Conservation (phyloP, 2,888 invertebrate genomes). For the Hoplodrina ambigua region DNA sequence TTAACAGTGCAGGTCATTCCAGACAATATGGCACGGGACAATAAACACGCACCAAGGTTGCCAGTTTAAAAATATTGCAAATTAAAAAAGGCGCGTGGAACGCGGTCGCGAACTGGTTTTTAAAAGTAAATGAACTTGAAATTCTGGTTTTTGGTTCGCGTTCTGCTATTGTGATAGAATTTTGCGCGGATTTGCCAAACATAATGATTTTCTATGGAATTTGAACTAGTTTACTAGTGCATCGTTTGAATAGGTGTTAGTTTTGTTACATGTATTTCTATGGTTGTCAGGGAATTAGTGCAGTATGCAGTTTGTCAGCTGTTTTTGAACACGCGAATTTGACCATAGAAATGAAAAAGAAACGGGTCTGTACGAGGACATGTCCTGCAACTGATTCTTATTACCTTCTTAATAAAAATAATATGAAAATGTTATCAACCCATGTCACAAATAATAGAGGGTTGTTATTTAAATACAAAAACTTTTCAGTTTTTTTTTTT, state of each 20-base stretch:
- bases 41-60: constrained; percentile 74
- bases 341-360: constrained; percentile 1
- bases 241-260: constrained; percentile 70
- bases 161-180: constrained; percentile 69
- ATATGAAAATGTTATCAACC: not conserved
- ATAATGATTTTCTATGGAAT: constrained; percentile 81
- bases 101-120: constrained; percentile 82
- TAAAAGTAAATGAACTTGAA: constrained; percentile 77
- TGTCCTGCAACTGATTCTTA: not conserved
- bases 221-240: constrained; percentile 78
- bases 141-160: constrained; percentile 77
- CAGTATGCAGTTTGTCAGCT: constrained; percentile 39
- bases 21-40: constrained; percentile 78
- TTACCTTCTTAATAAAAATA: not conserved
- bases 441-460: not conserved
- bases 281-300: constrained; percentile 38
- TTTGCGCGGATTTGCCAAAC: constrained; percentile 85
- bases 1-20: constrained; percentile 85
- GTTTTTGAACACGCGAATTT: constrained; percentile 33
- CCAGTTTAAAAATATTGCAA: constrained; percentile 78
- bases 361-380: not conserved
- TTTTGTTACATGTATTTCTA: constrained; percentile 40
- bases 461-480: not conserved
- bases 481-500: not conserved
- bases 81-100: constrained; percentile 85